Base-by-base conservation (phyloP, 1,140 invertebrate genomes). In the Kradibia gibbosae region DNA sequence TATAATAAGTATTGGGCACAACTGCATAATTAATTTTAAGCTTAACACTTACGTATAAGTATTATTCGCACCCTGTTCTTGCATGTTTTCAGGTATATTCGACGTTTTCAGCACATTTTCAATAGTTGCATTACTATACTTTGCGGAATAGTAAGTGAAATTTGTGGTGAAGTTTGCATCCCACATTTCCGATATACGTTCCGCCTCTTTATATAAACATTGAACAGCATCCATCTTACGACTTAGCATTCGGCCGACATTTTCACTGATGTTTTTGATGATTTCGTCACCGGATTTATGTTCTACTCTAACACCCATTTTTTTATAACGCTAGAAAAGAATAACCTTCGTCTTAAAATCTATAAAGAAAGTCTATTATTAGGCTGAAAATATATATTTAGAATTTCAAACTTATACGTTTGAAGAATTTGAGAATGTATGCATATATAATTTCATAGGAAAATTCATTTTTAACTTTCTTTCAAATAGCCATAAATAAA, bases 181-280 rank as follows among this genome's bases (percentile, higher is more conserved):
- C 85, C 94, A 95, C 55, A 93, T 89, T 87, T 94, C 93, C 1
- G 94, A 93, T 34, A 92, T 85, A 1, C 90, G 86, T 88, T 96
- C 95, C 1, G 96, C 95, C 57, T 91, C 92, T 65, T 93, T 92
- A 81, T 94, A 93, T 81, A 96, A 95, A 84, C 95, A 96, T 92
- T 95, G 93, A 62, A 97, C 94, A 34, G 96, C 96, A 83, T 96
- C 95, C 91, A 96, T 96, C 93, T 97, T 97, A 74, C 95, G 92
- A 55, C 94, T 93, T 72, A 97, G 91, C 95, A 97, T 96, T 22
- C 93, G 93, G 70, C 94, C 93, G 53, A 97, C 94, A 82, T 95
- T 96, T 60, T 93, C 92, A 34, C 95, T 93, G 60, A 96, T 96
- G 42, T 94, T 94, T 71, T 93, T 92, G 77, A 97, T 93, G 81